Conservation (phyloP, 2,888 invertebrate genomes). For the Barypeithes pellucidus region DNA sequence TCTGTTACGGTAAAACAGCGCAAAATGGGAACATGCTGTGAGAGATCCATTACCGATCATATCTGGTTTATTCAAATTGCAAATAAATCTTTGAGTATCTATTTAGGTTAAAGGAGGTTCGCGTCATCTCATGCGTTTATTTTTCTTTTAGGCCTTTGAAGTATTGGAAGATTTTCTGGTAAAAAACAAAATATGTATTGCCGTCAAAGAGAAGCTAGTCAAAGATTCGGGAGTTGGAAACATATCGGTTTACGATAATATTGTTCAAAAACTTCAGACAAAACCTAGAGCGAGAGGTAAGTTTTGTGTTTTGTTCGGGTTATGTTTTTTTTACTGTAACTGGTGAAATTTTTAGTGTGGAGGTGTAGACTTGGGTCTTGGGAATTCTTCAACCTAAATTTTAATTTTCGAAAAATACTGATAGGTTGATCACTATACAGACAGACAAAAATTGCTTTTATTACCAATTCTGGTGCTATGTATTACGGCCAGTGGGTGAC, state of each 20-base stretch:
- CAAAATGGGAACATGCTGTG: too few species aligned
- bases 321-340: too few species aligned
- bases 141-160: constrained; percentile 87
- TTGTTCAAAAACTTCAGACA: constrained; percentile 87
- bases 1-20: too few species aligned
- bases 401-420: too few species aligned
- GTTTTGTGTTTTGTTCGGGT: constrained; percentile 58
- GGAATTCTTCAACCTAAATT: too few species aligned
- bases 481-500: too few species aligned
- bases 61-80: not conserved
- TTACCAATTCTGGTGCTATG: too few species aligned
- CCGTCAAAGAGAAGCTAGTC: constrained; percentile 93
- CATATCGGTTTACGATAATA: constrained; percentile 89
- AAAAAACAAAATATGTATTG: constrained; percentile 91
- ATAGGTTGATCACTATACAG: too few species aligned
- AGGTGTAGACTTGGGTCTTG: too few species aligned
- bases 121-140: not conserved
- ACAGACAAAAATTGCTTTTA: too few species aligned
- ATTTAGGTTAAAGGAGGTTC: not conserved
- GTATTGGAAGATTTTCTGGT: constrained; percentile 91
- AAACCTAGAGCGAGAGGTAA: constrained; percentile 93
- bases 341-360: too few species aligned
- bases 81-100: not conserved
- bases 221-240: constrained; percentile 97
- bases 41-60: too few species aligned